phyloP scores from a whole-genome alignment of 2,113 vertebrate genomes.

The Cyphomyrus discorhynchus region DNA sequence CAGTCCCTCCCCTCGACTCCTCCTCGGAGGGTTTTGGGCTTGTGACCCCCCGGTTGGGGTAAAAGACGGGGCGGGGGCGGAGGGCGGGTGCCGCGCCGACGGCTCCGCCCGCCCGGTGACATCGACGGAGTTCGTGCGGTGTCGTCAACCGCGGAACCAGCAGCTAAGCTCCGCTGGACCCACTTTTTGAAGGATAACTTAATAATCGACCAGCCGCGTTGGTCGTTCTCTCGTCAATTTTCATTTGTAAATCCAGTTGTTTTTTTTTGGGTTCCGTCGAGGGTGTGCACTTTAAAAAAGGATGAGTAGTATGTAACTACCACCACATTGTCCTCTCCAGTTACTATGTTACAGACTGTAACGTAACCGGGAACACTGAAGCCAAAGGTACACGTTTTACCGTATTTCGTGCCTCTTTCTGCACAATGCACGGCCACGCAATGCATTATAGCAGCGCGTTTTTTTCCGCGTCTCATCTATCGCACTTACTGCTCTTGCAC shows the following conservation, averaged over 20 bases:
- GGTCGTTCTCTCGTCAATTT: background rate
- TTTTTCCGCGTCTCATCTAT: background rate
- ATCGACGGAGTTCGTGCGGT: slow-evolving; percentile 11
- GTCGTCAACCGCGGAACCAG: slow-evolving; percentile 17
- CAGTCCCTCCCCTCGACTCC: slow-evolving; percentile 10
- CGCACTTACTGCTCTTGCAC: background rate
- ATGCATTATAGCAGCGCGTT: background rate
- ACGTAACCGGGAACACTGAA: slow-evolving; percentile 17
- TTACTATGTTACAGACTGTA: slow-evolving; percentile 18
- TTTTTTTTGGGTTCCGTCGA: background rate
- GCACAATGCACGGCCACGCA: background rate
- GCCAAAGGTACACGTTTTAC: slow-evolving; percentile 14
- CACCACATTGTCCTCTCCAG: slow-evolving; percentile 9
- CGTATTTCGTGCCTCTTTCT: slow-evolving; percentile 8
- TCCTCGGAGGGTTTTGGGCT: slow-evolving; percentile 7
- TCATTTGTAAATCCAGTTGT: background rate
- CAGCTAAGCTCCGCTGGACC: slow-evolving; percentile 9
- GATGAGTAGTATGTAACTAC: slow-evolving; percentile 10
- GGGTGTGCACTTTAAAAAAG: slow-evolving; percentile 10
- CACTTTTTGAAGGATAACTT: slow-evolving; percentile 18
- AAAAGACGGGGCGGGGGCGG: background rate
- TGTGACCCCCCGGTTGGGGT: background rate
- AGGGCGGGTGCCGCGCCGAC: background rate
- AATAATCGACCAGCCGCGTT: background rate
- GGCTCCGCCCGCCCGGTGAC: slow-evolving; percentile 13